Evolutionary conservation across 2,113 vertebrate genomes (phyloP).

Genomic region (Apistogramma diplotaenia): DNA sequence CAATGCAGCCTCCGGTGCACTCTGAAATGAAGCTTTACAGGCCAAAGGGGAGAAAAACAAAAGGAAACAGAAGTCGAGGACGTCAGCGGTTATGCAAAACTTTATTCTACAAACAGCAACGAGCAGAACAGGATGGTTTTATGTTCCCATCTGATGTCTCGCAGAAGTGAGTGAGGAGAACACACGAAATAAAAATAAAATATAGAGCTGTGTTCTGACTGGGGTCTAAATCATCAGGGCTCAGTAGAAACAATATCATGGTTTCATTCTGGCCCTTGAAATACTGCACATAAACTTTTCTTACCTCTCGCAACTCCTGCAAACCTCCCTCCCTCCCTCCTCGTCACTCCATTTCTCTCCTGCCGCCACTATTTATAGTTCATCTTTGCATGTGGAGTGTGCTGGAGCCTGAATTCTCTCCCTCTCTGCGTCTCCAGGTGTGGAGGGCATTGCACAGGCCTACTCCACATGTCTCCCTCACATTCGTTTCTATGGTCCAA

Average conservation of each 20-base stretch:
- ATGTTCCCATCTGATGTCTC: not conserved
- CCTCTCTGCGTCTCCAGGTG: slow-evolving; percentile 75
- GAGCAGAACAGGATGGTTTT: not conserved
- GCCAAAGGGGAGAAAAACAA: not conserved
- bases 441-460: slow-evolving; percentile 93
- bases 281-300: not conserved
- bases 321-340: not conserved
- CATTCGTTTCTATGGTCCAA: slow-evolving; percentile 96
- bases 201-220: not conserved
- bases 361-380: not conserved
- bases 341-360: not conserved
- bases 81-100: not conserved
- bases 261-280: not conserved
- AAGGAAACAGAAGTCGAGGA: not conserved
- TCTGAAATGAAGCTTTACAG: not conserved
- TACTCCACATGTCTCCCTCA: slow-evolving; percentile 94
- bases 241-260: not conserved
- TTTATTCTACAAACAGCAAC: not conserved
- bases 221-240: not conserved
- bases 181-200: not conserved
- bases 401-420: not conserved
- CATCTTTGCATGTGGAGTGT: not conserved
- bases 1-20: not conserved
- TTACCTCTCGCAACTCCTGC: not conserved
- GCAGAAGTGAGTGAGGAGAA: not conserved